A percentile compares a stretch with the other conserved stretches of the same genome.
Conservation (phyloP, 2,888 invertebrate species). For the Aricia artaxerxes region DNA sequence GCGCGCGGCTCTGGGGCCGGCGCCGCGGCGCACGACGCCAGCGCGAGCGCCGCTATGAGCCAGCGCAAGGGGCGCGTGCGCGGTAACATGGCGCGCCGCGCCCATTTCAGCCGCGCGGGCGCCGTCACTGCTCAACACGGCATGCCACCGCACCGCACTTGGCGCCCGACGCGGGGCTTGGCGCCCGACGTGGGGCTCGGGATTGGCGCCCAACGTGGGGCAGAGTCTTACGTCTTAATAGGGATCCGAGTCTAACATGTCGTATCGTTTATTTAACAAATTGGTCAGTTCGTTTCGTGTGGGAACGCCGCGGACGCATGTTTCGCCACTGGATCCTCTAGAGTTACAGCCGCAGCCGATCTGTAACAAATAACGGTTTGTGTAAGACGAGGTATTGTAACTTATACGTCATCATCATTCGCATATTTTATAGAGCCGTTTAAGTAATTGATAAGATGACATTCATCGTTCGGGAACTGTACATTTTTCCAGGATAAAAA, state of each 20-base stretch:
- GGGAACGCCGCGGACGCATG: constrained; percentile 47
- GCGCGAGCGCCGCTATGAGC: constrained; percentile 78
- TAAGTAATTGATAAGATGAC: too few species aligned
- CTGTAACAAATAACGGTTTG: constrained; percentile 63
- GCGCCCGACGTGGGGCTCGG: background rate
- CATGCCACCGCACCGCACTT: constrained; percentile 49
- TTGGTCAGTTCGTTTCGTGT: constrained; percentile 35
- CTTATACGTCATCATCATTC: constrained; percentile 31
- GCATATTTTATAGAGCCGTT: background rate
- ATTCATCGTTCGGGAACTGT: too few species aligned
- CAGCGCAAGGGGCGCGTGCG: constrained; percentile 78
- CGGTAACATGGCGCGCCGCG: constrained; percentile 78
- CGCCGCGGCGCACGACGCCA: constrained; percentile 74
- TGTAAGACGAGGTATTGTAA: constrained; percentile 47
- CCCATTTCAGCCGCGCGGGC: constrained; percentile 76
- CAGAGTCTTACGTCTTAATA: background rate
- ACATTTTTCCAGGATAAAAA: too few species aligned
- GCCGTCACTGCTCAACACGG: constrained; percentile 73
- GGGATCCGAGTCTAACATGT: constrained; percentile 27
- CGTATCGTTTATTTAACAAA: constrained; percentile 31
- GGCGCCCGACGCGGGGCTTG: constrained; percentile 17
- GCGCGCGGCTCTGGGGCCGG: constrained; percentile 81
- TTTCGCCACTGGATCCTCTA: constrained; percentile 54
- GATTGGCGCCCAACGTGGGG: background rate
- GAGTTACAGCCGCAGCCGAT: constrained; percentile 55